Evolutionary conservation across 2,888 invertebrate species (phyloP).

Genomic region (Archaeoteleia sp.): DNA sequence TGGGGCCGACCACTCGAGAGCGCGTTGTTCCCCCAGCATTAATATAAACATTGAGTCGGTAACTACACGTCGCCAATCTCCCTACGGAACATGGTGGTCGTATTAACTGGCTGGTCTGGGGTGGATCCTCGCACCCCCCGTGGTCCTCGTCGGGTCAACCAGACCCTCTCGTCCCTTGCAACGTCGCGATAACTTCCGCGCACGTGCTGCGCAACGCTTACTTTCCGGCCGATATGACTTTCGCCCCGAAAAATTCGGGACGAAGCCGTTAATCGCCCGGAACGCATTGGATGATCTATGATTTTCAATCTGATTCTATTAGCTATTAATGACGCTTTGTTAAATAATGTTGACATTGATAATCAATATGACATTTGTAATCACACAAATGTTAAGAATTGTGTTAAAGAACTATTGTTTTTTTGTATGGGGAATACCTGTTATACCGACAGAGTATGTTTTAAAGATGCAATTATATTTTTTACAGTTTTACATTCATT

Average conservation of each 20-base stretch:
- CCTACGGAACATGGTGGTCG: slow-evolving; percentile 53
- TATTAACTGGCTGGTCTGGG: slow-evolving; percentile 54
- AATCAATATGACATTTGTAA: too few relatives aligned
- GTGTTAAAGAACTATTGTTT: too few relatives aligned
- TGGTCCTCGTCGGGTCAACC: slow-evolving; percentile 21
- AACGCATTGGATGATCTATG: slow-evolving; percentile 47
- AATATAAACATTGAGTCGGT: slow-evolving; percentile 61
- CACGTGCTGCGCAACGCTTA: slow-evolving; percentile 45
- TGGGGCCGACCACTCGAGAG: slow-evolving; percentile 42
- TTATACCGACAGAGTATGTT: too few relatives aligned
- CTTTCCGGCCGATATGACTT: slow-evolving; percentile 16
- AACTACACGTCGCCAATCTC: slow-evolving; percentile 55
- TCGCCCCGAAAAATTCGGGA: slow-evolving; percentile 42
- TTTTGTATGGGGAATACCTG: too few relatives aligned
- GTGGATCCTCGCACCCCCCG: slow-evolving; percentile 47
- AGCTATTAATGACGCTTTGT: too few relatives aligned
- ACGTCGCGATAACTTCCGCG: slow-evolving; percentile 56
- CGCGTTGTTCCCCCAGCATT: slow-evolving; percentile 54
- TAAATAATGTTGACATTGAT: too few relatives aligned
- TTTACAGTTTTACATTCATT: too few relatives aligned
- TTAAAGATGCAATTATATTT: too few relatives aligned
- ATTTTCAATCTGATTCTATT: slow-evolving; percentile 44
- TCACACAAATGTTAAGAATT: too few relatives aligned
- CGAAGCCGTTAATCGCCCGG: slow-evolving; percentile 49
- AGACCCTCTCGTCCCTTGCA: slow-evolving; percentile 28